A percentile compares a stretch with the other conserved stretches of the same genome.
These are phyloP conservation scores for Anagyrus pseudococci DNA, from an alignment of 2,888 invertebrate genomes.

Conservation along the genomic window DNA sequence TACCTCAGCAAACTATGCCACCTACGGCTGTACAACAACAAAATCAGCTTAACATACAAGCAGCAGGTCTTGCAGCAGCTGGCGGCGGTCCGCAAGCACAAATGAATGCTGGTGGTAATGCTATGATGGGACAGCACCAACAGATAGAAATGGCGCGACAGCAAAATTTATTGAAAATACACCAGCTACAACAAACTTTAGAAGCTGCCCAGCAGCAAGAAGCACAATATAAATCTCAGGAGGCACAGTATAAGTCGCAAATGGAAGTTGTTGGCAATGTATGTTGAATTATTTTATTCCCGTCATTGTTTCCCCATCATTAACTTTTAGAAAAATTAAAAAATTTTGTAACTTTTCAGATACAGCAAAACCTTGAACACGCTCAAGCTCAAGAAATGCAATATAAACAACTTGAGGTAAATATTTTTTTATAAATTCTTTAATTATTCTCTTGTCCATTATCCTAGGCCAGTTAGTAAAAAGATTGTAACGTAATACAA, in stretches of 20 bases:
- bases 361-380: constrained; percentile 72
- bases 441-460: neutral
- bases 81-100: constrained; percentile 53
- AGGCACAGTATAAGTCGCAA: constrained; percentile 79
- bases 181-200: constrained; percentile 77
- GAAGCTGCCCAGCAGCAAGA: constrained; percentile 82
- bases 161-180: constrained; percentile 80
- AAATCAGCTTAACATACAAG: constrained; percentile 56
- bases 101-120: constrained; percentile 45
- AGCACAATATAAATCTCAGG: constrained; percentile 78
- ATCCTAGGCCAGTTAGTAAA: neutral
- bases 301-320: neutral
- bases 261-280: constrained; percentile 71
- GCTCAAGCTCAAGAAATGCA: constrained; percentile 84
- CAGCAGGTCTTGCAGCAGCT: constrained; percentile 50
- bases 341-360: constrained; percentile 51
- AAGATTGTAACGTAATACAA: too few species aligned
- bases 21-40: constrained; percentile 52
- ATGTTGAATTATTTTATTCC: constrained; percentile 55
- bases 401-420: constrained; percentile 76
- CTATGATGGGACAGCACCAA: constrained; percentile 57
- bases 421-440: constrained; percentile 42
- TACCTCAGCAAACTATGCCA: constrained; percentile 54
- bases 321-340: neutral
- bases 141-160: constrained; percentile 77